Conservation (phyloP, 2,113 vertebrate genomes). For the Trogon surrucura region DNA sequence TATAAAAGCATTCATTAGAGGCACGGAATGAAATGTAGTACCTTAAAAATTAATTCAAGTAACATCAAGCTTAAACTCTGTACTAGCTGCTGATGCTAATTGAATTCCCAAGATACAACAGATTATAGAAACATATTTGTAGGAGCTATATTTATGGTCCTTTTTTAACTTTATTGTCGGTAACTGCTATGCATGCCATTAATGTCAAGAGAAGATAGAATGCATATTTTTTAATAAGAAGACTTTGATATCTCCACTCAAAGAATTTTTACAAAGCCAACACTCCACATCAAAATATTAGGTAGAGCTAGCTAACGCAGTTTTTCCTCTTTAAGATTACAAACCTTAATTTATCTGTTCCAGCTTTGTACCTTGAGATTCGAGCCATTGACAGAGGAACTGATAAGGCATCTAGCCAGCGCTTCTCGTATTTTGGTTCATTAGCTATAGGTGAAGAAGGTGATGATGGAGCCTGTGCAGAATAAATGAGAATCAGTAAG, state of each 20-base stretch:
- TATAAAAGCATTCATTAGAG: not conserved
- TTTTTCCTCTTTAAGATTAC: slow-evolving; percentile 64
- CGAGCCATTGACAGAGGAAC: slow-evolving; percentile 91
- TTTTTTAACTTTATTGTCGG: not conserved
- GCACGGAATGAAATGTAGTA: not conserved
- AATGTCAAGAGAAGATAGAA: not conserved
- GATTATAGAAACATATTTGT: not conserved
- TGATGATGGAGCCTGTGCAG: slow-evolving; percentile 84
- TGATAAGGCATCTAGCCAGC: slow-evolving; percentile 88
- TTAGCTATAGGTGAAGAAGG: slow-evolving; percentile 88
- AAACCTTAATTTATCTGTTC: slow-evolving; percentile 90
- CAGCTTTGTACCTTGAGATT: slow-evolving; percentile 89
- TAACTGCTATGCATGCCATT: not conserved
- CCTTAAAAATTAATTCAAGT: not conserved
- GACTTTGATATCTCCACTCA: not conserved
- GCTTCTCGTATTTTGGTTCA: slow-evolving; percentile 94
- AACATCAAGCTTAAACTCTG: not conserved
- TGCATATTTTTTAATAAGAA: not conserved
- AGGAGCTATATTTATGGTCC: not conserved
- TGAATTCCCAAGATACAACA: not conserved
- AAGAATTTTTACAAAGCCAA: slow-evolving; percentile 35
- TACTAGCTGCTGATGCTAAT: not conserved
- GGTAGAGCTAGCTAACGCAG: slow-evolving; percentile 35
- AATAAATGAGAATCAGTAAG: slow-evolving; percentile 76
- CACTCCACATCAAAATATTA: not conserved